Evolutionary conservation across 2,797 vertebrate genomes (phyloP).

Genomic region (Bradypus variegatus): DNA sequence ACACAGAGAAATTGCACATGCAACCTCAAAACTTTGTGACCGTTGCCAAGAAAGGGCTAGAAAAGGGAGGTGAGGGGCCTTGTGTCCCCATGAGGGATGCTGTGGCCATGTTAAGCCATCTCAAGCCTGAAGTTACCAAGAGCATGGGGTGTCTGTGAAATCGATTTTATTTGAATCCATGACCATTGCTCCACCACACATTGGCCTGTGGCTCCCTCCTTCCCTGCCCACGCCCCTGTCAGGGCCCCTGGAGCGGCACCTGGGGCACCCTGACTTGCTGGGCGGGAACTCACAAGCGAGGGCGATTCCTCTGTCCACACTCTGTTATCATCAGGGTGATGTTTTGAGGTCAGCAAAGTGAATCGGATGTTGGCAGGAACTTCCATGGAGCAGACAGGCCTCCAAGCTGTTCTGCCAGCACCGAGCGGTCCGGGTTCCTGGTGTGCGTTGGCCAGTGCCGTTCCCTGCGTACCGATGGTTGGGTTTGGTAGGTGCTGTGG

Average conservation of each 20-base stretch:
- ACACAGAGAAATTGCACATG: neutral
- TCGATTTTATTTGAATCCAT: neutral
- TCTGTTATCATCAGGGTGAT: neutral
- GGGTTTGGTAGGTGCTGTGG: too few relatives aligned
- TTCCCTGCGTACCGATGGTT: too few relatives aligned
- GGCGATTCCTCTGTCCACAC: neutral
- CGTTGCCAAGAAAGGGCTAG: neutral
- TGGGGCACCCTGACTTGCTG: too few relatives aligned
- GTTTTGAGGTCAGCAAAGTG: neutral
- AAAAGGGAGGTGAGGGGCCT: neutral
- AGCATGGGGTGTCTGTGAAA: neutral
- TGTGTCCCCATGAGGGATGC: neutral
- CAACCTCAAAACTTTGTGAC: neutral
- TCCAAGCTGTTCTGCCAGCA: neutral
- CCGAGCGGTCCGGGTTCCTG: neutral
- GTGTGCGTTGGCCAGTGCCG: rapidly evolving
- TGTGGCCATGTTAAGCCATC: neutral
- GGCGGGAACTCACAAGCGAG: neutral
- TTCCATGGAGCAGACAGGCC: neutral
- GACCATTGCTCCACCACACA: neutral
- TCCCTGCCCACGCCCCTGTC: too few relatives aligned
- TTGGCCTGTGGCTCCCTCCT: neutral
- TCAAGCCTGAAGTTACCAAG: neutral
- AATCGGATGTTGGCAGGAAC: neutral
- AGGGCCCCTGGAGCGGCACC: too few relatives aligned